Percentiles rank a stretch among this genome's conserved stretches.
These are phyloP conservation scores for Spea multiplicata DNA, from an alignment of 2,113 vertebrate species.

Conservation along the genomic window DNA sequence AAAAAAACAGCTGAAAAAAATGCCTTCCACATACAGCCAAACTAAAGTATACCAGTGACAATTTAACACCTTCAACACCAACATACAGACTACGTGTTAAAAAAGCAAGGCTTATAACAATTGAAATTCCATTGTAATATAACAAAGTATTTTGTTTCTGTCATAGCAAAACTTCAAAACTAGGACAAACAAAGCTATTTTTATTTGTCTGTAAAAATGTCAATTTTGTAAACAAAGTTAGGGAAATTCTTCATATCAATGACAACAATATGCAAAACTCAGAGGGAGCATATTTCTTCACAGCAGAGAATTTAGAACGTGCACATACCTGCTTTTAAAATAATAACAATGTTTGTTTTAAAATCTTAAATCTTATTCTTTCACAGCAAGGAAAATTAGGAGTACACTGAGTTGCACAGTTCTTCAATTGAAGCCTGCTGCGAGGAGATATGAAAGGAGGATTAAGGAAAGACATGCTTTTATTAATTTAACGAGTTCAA, in stretches of 20 bases:
- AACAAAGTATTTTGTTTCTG: no score
- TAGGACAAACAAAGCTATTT: no score
- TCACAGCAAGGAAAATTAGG: slow-evolving; percentile 45
- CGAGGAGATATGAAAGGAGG: slow-evolving; percentile 41
- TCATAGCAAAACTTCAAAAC: no score
- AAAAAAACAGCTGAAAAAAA: no score
- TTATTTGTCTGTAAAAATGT: background rate
- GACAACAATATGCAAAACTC: slow-evolving; percentile 44
- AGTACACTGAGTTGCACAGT: slow-evolving; percentile 19
- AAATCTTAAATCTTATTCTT: slow-evolving; percentile 40
- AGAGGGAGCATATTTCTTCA: slow-evolving; percentile 35
- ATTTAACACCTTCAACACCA: no score
- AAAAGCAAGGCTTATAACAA: no score
- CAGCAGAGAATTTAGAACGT: slow-evolving; percentile 15
- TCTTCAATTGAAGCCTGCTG: slow-evolving; percentile 37
- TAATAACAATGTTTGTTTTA: slow-evolving; percentile 43
- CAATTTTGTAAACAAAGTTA: slow-evolving; percentile 9
- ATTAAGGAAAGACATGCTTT: slow-evolving; percentile 41
- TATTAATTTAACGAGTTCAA: slow-evolving; percentile 42
- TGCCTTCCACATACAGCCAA: no score
- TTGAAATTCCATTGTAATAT: no score
- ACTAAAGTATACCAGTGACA: no score
- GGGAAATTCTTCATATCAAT: slow-evolving; percentile 10
- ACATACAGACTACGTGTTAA: no score
- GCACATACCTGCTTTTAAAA: slow-evolving; percentile 36